Base-by-base conservation (phyloP, 2,113 vertebrate species). In the Syngnathoides biaculeatus region DNA sequence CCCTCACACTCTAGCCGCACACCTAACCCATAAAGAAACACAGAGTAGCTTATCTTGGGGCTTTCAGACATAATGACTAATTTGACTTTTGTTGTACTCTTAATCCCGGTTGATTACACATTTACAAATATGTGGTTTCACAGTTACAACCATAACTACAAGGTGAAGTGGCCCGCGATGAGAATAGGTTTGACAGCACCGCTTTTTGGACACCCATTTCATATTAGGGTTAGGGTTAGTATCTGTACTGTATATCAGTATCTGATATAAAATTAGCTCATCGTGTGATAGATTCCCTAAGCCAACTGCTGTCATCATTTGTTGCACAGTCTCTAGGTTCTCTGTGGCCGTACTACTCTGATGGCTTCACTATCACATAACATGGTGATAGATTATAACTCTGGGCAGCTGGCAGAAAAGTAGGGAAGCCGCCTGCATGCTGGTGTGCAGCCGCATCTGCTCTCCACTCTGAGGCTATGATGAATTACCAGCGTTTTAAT, bases 301-400 rank as follows among this genome's bases (percentile, higher is more conserved):
- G 38, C 73, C 66, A 67, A 69, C 56, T 24, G 69, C 68, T 64
- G 65, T 73, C 71, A 69, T 56, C 63, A 64, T 80, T 17, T 48
- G 24, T 79, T 43, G 72, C 55, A 74, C 59, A 64, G 58, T 76
- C 58, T 74, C 72, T 64, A 39, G 40, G 64, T 71, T 77, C 30
- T 82, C 71, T 78, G 38, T 70, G 67, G 60, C 67, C 57, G 66
- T 78, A 70, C 76, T 75, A 82, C 72, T 67, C 75, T 80, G 78
- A 85, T 84, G 75, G 84, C 83, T 79, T 85, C 74, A 65, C 63
- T 74, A 69, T 87, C 79, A 82, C 69, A 79, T 73, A 74, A 85
- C 80, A 74, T 70, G 83, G 77, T 91, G 89, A 91, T 91, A 90
- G 90, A 91, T 92, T 86, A 80, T 77, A 85, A 86, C 84, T 83